These are phyloP conservation scores for Argyresthia goedartella DNA, from an alignment of 2,888 invertebrate genomes.

Conservation along the genomic window DNA sequence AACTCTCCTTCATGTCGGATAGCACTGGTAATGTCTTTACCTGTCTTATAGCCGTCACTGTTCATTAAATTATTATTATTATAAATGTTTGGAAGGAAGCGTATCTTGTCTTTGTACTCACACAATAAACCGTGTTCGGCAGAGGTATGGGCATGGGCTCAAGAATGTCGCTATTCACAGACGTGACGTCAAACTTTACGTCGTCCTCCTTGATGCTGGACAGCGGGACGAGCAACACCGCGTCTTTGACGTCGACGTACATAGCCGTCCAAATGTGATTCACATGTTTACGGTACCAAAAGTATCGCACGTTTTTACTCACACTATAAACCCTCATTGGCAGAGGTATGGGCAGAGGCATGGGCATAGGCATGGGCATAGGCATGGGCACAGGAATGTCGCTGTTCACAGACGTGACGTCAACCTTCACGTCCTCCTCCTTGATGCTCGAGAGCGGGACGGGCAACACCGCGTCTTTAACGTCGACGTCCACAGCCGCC, in stretches of 20 bases:
- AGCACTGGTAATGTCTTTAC: too few relatives aligned
- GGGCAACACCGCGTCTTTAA: conserved; percentile 23
- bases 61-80: too few relatives aligned
- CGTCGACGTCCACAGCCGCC: conserved; percentile 11
- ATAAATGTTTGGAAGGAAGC: too few relatives aligned
- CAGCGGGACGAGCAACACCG: conserved; percentile 40
- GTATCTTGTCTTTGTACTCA: too few relatives aligned
- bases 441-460: conserved; percentile 54
- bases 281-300: too few relatives aligned
- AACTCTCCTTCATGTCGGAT: too few relatives aligned
- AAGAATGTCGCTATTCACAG: neutral
- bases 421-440: conserved; percentile 49
- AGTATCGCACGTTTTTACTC: too few relatives aligned
- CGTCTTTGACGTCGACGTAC: conserved; percentile 7
- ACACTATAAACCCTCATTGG: conserved; percentile 42
- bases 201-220: conserved; percentile 57
- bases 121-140: too few relatives aligned
- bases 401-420: conserved; percentile 22
- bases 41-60: too few relatives aligned
- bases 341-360: neutral
- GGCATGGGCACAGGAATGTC: neutral
- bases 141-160: neutral
- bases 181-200: conserved; percentile 37
- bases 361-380: neutral
- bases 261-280: too few relatives aligned